Evolutionary conservation across 2,113 vertebrate species (phyloP), one percentile per base, ranked within the genome.

Genomic region (Poeciliopsis occidentalis): DNA sequence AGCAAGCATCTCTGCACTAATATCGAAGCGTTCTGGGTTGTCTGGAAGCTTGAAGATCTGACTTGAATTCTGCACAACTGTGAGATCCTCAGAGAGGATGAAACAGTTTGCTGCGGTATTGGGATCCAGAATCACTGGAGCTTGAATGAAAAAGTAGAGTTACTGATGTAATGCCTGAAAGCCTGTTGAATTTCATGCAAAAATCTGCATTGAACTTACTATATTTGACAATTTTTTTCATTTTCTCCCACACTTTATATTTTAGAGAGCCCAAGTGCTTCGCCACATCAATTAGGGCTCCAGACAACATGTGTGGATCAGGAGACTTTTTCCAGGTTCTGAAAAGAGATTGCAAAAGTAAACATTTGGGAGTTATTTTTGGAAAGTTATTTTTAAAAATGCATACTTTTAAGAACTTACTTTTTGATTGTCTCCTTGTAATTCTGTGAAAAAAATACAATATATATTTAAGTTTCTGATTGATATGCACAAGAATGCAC

Each of bases 31-130:
- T 47, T 95, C 94, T 0, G 91, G 92, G 84, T 95, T 95, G 84
- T 95, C 87, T 0, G 94, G 94, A 24, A 95, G 81, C 61, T 90
- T 93, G 86, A 94, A 95, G 47, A 88, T 91, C 75, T 94, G 85
- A 8, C 77, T 66, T 0, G 78, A 88, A 85, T 91, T 94, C 83
- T 94, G 94, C 63, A 95, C 82, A 12, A 74, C 69, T 1, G 91
- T 92, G 61, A 95, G 90, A 78, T 94, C 91, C 69, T 94, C 87
- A 0, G 94, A 95, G 60, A 95, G 76, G 82, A 91, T 72, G 87
- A 95, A 95, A 75, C 94, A 95, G 85, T 79, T 91, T 0, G 94
- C 94, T 1, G 94, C 92, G 29, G 94, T 95, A 89, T 95, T 95
- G 8, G 94, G 94, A 78, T 95, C 94, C 60, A 95, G 65, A 64